These are phyloP conservation scores for Pomatostomus ruficeps DNA, from an alignment of 2,113 vertebrate genomes.

Conservation along the genomic window DNA sequence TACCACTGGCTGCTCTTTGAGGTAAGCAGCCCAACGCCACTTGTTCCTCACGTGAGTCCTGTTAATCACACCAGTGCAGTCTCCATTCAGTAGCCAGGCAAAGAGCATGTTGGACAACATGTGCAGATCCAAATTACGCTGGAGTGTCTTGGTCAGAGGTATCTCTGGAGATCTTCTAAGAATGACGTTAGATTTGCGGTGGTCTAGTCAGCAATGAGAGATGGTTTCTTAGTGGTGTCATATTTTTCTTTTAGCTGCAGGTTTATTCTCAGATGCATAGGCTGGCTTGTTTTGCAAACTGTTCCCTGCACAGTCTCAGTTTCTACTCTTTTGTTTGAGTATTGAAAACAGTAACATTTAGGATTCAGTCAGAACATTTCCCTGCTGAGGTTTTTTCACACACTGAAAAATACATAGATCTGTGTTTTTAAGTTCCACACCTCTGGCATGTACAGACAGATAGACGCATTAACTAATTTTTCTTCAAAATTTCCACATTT, in stretches of 20 bases:
- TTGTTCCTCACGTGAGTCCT: background rate
- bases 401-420: background rate
- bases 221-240: background rate
- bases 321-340: background rate
- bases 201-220: background rate
- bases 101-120: background rate
- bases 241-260: background rate
- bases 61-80: background rate
- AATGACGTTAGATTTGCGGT: background rate
- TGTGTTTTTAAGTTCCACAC: background rate
- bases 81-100: background rate
- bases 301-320: background rate
- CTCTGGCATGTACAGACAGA: background rate
- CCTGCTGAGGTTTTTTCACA: background rate
- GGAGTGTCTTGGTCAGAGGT: background rate
- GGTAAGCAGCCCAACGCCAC: accelerated
- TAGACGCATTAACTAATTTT: background rate
- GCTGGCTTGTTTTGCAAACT: background rate
- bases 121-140: background rate
- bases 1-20: background rate
- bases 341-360: background rate
- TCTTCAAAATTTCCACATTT: background rate
- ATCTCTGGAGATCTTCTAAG: background rate
- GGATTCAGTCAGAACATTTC: background rate
- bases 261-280: background rate